A percentile compares a stretch with the other conserved stretches of the same genome.
phyloP scores from a whole-genome alignment of 2,888 invertebrate species.

The Chaitophorus viminalis region DNA sequence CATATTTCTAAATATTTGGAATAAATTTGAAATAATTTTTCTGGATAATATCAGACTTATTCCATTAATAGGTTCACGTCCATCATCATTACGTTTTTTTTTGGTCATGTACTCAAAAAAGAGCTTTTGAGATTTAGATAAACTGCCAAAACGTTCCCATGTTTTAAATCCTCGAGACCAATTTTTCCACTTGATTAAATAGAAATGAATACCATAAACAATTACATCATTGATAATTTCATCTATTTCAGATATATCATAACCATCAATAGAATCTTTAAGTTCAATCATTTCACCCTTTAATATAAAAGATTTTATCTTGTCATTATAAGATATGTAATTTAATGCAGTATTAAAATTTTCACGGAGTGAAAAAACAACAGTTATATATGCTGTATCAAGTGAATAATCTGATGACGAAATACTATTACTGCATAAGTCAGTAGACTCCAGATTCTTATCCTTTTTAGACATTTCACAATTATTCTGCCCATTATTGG shows the following conservation, averaged over 20 bases:
- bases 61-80: background rate
- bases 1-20: conserved; percentile 11
- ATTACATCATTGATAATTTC: conserved; percentile 70
- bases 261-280: background rate
- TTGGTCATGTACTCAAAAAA: conserved; percentile 68
- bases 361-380: background rate
- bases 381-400: conserved; percentile 18
- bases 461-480: background rate
- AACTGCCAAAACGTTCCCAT: conserved; percentile 85
- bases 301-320: background rate
- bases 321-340: background rate
- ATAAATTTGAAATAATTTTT: conserved; percentile 14
- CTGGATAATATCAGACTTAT: conserved; percentile 35
- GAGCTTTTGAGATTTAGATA: conserved; percentile 74
- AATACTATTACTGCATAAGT: background rate
- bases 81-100: background rate
- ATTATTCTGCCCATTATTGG: background rate
- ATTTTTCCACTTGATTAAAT: conserved; percentile 87
- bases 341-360: background rate
- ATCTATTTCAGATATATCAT: conserved; percentile 74
- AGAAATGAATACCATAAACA: conserved; percentile 71
- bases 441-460: background rate
- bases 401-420: background rate
- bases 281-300: conserved; percentile 5
- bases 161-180: conserved; percentile 79